Conservation (phyloP, 2,797 vertebrate species). For the Brachymystax lenok region DNA sequence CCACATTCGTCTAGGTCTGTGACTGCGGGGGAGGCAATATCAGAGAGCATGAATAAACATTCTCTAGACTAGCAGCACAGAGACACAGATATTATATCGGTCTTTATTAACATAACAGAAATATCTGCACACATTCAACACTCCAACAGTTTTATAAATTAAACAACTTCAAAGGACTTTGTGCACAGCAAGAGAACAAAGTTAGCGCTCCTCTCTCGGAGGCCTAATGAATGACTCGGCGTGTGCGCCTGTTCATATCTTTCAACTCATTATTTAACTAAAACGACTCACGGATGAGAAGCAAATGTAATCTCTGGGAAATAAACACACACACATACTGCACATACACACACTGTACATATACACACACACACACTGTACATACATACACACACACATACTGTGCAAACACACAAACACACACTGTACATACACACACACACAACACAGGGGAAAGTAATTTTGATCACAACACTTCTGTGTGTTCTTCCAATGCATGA, state of each 20-base stretch:
- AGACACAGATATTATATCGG: slow-evolving; percentile 18
- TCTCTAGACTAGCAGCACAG: not conserved
- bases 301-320: slow-evolving; percentile 15
- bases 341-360: too few species aligned
- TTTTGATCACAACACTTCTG: not conserved
- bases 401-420: not conserved
- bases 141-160: not conserved
- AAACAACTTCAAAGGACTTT: slow-evolving; percentile 19
- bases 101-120: slow-evolving; percentile 40
- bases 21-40: slow-evolving; percentile 47
- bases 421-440: not conserved
- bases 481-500: not conserved
- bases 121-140: slow-evolving; percentile 1
- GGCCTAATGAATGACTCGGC: slow-evolving; percentile 16
- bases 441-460: not conserved
- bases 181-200: not conserved
- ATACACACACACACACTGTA: too few species aligned
- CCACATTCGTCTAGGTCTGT: slow-evolving; percentile 54
- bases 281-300: slow-evolving; percentile 7
- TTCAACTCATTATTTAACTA: slow-evolving; percentile 26
- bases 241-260: slow-evolving; percentile 7
- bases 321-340: not conserved
- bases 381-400: not conserved
- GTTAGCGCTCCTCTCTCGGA: not conserved
- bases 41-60: slow-evolving; percentile 39